Conservation (phyloP, 2,888 invertebrate species). For the Callyntrura sp. region DNA sequence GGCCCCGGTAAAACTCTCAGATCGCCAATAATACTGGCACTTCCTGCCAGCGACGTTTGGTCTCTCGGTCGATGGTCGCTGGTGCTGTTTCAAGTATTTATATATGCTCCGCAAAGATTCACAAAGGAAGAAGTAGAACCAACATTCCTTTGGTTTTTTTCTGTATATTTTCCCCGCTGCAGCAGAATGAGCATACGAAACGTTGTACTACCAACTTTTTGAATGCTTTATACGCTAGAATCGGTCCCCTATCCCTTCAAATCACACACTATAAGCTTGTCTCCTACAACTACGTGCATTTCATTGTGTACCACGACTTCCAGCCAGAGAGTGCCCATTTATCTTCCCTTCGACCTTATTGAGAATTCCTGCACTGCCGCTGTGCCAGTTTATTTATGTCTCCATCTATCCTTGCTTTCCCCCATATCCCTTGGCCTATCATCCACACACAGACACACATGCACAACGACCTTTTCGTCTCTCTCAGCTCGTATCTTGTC, state of each 20-base stretch:
- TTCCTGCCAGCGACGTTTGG: slow-evolving; percentile 30
- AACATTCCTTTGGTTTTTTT: slow-evolving; percentile 28
- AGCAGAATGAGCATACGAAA: too few species aligned
- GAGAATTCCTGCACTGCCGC: slow-evolving; percentile 60
- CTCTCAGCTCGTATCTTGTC: slow-evolving; percentile 15
- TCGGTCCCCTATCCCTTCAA: too few species aligned
- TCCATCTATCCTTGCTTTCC: too few species aligned
- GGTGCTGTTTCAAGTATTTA: neutral
- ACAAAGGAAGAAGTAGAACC: neutral
- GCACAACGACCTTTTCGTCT: neutral
- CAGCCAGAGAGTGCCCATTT: slow-evolving; percentile 45
- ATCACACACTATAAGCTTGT: slow-evolving; percentile 12
- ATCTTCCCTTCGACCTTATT: slow-evolving; percentile 66
- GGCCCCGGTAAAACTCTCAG: slow-evolving; percentile 1
- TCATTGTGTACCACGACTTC: slow-evolving; percentile 4
- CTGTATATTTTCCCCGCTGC: too few species aligned
- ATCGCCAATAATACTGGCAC: slow-evolving; percentile 36
- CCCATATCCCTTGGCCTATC: neutral
- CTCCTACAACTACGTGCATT: slow-evolving; percentile 17
- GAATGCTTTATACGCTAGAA: neutral
- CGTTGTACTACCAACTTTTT: too few species aligned
- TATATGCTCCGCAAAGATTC: too few species aligned
- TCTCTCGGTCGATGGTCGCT: slow-evolving; percentile 1
- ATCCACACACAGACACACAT: neutral
- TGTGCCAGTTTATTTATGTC: slow-evolving; percentile 68